phyloP scores from a whole-genome alignment of 2,797 vertebrate genomes.

The Denticeps clupeoides region DNA sequence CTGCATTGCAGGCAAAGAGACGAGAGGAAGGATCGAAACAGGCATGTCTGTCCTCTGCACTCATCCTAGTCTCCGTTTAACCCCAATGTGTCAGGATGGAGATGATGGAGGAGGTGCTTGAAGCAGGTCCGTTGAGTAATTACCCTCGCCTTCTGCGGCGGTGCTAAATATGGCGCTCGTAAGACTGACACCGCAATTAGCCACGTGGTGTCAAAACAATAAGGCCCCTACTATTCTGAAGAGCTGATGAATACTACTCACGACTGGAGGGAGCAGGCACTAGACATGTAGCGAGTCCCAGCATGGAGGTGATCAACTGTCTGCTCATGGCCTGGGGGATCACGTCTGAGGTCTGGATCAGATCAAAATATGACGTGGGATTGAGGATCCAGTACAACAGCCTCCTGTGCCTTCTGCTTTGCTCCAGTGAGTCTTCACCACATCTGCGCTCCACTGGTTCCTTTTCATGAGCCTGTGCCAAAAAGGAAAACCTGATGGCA shows the following conservation, averaged over 20 bases:
- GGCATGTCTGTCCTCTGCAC: neutral
- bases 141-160: neutral
- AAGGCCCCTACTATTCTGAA: slow-evolving; percentile 8
- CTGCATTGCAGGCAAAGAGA: slow-evolving; percentile 3
- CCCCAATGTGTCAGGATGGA: neutral
- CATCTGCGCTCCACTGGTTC: no score
- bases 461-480: no score
- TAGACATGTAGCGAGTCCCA: no score
- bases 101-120: neutral
- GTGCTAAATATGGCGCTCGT: neutral
- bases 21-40: neutral
- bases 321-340: no score
- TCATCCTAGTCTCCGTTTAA: neutral
- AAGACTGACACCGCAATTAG: slow-evolving; percentile 8
- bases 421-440: no score
- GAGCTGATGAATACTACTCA: slow-evolving; percentile 15
- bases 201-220: slow-evolving; percentile 3
- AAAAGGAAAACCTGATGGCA: no score
- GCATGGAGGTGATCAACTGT: neutral
- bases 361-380: no score
- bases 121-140: neutral
- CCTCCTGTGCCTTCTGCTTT: no score
- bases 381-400: no score
- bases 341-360: no score
- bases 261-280: neutral